Percentiles rank a stretch among this genome's conserved stretches.
Conservation (phyloP, 2,888 invertebrate genomes). For the Theodoxus fluviatilis region DNA sequence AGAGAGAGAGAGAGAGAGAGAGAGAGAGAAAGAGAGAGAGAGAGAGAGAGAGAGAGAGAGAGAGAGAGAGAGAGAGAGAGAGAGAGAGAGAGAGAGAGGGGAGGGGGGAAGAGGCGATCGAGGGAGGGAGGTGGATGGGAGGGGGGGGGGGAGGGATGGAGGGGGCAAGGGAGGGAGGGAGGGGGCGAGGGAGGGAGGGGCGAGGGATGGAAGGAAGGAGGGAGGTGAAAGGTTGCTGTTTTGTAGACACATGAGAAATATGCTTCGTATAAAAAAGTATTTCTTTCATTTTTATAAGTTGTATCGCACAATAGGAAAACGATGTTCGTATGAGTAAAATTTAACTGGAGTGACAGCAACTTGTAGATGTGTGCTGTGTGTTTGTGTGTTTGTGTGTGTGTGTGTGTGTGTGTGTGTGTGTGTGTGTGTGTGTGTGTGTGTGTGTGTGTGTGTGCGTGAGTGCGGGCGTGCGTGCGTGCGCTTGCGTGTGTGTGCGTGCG, state of each 20-base stretch:
- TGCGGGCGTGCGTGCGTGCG: background rate
- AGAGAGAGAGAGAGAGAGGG: background rate
- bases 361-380: background rate
- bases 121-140: background rate
- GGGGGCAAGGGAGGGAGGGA: background rate
- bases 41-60: background rate
- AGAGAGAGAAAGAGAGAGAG: background rate
- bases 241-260: too few relatives aligned
- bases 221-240: background rate
- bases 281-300: too few relatives aligned
- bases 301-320: too few relatives aligned
- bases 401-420: conserved; percentile 7
- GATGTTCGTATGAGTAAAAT: too few relatives aligned
- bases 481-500: conserved; percentile 18
- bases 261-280: too few relatives aligned
- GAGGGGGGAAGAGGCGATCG: background rate
- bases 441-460: background rate
- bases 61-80: background rate
- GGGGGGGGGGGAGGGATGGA: conserved; percentile 11
- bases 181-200: background rate
- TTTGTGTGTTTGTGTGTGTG: background rate
- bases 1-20: background rate
- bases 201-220: background rate
- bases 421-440: background rate
- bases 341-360: too few relatives aligned